Evolutionary conservation across 1,140 invertebrate genomes (phyloP).

Genomic region (Papilio polytes): DNA sequence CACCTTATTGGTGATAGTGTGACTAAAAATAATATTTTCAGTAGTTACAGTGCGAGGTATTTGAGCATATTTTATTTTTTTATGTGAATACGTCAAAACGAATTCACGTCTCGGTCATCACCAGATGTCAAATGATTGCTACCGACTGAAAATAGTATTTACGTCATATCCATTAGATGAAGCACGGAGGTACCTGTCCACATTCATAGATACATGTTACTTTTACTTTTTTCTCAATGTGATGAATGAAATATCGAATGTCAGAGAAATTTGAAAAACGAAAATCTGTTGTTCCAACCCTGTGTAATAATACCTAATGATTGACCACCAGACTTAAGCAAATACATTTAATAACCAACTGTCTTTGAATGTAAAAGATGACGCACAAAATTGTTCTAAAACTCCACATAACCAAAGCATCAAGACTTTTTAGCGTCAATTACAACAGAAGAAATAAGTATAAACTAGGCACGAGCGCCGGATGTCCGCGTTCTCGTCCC

Average conservation of each 20-base stretch:
- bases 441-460: background rate
- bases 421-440: background rate
- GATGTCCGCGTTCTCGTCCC: background rate
- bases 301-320: too few species aligned
- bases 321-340: too few species aligned
- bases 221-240: too few species aligned
- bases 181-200: background rate
- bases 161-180: background rate
- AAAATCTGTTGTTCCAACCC: too few species aligned
- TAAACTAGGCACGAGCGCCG: background rate
- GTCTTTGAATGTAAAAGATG: background rate
- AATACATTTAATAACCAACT: background rate
- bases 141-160: constrained; percentile 1
- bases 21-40: background rate
- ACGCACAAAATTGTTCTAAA: background rate
- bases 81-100: background rate
- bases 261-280: too few species aligned
- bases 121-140: constrained; percentile 7
- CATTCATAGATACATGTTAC: background rate
- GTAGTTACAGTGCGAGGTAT: background rate
- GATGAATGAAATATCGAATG: too few species aligned
- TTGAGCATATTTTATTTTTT: background rate
- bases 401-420: background rate
- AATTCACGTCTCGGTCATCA: background rate
- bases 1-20: too few species aligned